Conservation (phyloP, 2,888 invertebrate genomes). For the Pediacus dermestoides region DNA sequence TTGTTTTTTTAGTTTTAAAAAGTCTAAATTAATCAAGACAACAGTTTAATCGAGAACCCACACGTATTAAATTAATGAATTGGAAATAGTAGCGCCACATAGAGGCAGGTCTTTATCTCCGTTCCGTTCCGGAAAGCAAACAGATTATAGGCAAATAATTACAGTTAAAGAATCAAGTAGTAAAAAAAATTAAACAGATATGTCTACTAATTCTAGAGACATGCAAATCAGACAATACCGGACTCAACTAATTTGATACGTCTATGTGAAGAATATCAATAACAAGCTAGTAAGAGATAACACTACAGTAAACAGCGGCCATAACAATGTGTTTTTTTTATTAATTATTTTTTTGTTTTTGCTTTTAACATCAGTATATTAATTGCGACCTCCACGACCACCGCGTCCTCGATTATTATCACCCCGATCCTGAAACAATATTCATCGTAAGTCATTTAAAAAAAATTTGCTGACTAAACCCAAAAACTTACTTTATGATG, state of each 20-base stretch:
- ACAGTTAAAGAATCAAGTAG: slow-evolving; percentile 15
- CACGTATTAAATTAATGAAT: slow-evolving; percentile 44
- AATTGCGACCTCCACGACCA: slow-evolving; percentile 43
- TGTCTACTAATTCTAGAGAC: slow-evolving; percentile 16
- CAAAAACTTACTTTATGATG: slow-evolving; percentile 42
- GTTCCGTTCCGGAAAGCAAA: no score
- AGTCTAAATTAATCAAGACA: slow-evolving; percentile 33
- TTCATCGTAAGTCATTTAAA: slow-evolving; percentile 8
- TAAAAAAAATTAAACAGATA: slow-evolving; percentile 19
- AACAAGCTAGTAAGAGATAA: slow-evolving; percentile 44
- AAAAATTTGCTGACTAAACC: slow-evolving; percentile 1
- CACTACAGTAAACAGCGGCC: slow-evolving; percentile 44
- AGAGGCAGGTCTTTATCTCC: slow-evolving; percentile 13
- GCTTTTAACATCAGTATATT: slow-evolving; percentile 24
- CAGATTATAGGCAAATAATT: slow-evolving; percentile 22
- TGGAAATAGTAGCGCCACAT: slow-evolving; percentile 27
- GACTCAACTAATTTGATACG: slow-evolving; percentile 34
- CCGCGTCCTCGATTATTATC: slow-evolving; percentile 42
- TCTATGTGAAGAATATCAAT: slow-evolving; percentile 35
- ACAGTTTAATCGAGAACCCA: slow-evolving; percentile 39
- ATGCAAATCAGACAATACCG: slow-evolving; percentile 33
- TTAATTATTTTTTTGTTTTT: slow-evolving; percentile 20
- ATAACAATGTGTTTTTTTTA: slow-evolving; percentile 38
- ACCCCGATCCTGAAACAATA: slow-evolving; percentile 43
- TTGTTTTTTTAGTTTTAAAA: slow-evolving; percentile 12